These are phyloP conservation scores for Drosophila mettleri DNA, from an alignment of 2,888 invertebrate genomes.

Conservation along the genomic window DNA sequence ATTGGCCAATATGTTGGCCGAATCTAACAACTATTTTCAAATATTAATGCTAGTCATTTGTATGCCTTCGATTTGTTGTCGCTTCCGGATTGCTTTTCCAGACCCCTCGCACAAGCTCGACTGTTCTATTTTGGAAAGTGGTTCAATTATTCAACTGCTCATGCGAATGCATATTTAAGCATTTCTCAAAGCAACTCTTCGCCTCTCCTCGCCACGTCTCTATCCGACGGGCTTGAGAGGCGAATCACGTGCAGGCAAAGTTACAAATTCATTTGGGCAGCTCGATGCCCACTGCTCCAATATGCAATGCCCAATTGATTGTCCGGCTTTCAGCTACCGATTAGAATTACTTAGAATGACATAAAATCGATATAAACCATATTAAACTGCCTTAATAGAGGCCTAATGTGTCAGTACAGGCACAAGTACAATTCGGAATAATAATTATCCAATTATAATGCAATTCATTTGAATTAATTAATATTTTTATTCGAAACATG, in stretches of 20 bases:
- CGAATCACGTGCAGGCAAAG: conserved; percentile 51
- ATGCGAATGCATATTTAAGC: conserved; percentile 61
- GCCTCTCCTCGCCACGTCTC: background rate
- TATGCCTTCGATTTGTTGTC: conserved; percentile 57
- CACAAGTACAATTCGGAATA: conserved; percentile 7
- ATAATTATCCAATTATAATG: conserved; percentile 4
- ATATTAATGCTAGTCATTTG: conserved; percentile 68
- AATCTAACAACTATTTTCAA: conserved; percentile 39
- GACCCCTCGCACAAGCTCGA: conserved; percentile 20
- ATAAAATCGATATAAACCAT: conserved; percentile 61
- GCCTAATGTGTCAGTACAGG: conserved; percentile 15
- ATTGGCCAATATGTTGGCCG: conserved; percentile 5
- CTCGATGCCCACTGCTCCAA: conserved; percentile 3
- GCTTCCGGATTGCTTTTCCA: conserved; percentile 20
- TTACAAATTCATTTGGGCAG: conserved; percentile 45
- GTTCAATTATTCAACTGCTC: conserved; percentile 66
- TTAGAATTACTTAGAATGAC: conserved; percentile 51
- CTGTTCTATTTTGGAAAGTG: conserved; percentile 32
- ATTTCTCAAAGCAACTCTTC: conserved; percentile 20
- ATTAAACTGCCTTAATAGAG: conserved; percentile 23
- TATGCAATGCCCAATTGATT: conserved; percentile 43
- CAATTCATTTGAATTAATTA: too few relatives aligned
- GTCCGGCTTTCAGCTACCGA: conserved; percentile 20
- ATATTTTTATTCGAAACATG: background rate
- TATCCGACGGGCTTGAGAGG: conserved; percentile 31